phyloP scores from a whole-genome alignment of 35 echinoderm and acorn worm genomes.

The Lytechinus pictus region DNA sequence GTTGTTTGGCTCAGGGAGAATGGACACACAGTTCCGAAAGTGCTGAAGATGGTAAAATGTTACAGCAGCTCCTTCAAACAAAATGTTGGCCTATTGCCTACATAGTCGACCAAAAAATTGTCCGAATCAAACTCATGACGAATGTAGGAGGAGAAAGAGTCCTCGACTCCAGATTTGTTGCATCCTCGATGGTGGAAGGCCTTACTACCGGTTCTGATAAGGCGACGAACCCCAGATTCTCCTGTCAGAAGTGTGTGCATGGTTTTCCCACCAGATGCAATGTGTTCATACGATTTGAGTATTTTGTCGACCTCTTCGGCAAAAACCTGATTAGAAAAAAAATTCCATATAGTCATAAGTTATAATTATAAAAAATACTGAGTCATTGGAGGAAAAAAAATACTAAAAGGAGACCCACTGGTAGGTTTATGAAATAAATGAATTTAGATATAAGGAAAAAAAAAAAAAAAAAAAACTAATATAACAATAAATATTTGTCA shows the following conservation, averaged over 20 bases:
- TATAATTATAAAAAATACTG: no score
- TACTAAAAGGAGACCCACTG: no score
- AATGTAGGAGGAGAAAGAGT: slow-evolving; percentile 35
- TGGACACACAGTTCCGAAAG: slow-evolving; percentile 49
- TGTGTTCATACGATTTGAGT: slow-evolving; percentile 62
- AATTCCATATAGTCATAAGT: no score
- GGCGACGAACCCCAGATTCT: slow-evolving; percentile 59
- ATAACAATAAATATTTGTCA: no score
- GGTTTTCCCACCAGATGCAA: slow-evolving; percentile 40
- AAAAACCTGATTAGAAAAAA: no score
- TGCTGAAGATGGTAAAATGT: slow-evolving; percentile 60
- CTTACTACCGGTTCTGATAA: slow-evolving; percentile 49
- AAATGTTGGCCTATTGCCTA: slow-evolving; percentile 70
- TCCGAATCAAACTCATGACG: neutral
- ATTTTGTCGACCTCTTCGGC: slow-evolving; percentile 61
- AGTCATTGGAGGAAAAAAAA: no score
- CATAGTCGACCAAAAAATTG: slow-evolving; percentile 35
- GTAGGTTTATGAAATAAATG: no score
- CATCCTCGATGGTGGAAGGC: slow-evolving; percentile 62
- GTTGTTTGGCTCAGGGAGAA: slow-evolving; percentile 63
- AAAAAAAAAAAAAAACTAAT: no score
- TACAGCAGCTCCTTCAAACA: slow-evolving; percentile 57
- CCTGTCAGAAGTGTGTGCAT: slow-evolving; percentile 46
- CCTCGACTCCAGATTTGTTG: slow-evolving; percentile 68
- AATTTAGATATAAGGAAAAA: no score